These are phyloP conservation scores for Burhinus bistriatus DNA, from an alignment of 2,113 vertebrate genomes.

Conservation along the genomic window DNA sequence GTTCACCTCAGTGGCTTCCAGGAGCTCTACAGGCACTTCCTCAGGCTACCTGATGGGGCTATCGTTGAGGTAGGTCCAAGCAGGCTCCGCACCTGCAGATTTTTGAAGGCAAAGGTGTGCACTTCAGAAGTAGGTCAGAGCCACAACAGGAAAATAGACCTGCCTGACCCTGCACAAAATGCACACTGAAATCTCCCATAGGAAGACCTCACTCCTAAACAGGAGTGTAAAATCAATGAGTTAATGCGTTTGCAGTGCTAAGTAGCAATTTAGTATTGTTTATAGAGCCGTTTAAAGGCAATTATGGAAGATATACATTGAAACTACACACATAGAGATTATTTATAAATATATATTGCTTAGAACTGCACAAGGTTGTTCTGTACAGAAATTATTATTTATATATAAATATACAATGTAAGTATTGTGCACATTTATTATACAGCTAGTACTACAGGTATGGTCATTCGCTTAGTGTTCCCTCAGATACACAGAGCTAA, in stretches of 20 bases:
- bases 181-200: background rate
- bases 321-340: background rate
- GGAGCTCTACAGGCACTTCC: conserved; percentile 85
- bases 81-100: background rate
- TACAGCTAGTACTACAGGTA: background rate
- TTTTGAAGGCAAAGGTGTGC: background rate
- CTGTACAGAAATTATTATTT: background rate
- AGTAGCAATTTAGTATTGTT: background rate
- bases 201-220: background rate
- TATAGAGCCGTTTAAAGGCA: conserved; percentile 19
- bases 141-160: background rate
- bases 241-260: background rate
- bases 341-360: background rate
- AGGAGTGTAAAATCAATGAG: background rate
- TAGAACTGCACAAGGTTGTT: background rate
- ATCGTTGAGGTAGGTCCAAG: conserved; percentile 84
- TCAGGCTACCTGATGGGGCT: conserved; percentile 83
- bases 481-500: background rate
- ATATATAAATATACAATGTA: background rate
- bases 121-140: background rate
- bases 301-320: background rate
- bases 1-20: conserved; percentile 80
- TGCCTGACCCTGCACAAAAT: background rate
- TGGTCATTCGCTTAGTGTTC: background rate
- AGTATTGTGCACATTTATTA: background rate